Conservation (phyloP, 2,113 vertebrate species). For the Sialia sialis region DNA sequence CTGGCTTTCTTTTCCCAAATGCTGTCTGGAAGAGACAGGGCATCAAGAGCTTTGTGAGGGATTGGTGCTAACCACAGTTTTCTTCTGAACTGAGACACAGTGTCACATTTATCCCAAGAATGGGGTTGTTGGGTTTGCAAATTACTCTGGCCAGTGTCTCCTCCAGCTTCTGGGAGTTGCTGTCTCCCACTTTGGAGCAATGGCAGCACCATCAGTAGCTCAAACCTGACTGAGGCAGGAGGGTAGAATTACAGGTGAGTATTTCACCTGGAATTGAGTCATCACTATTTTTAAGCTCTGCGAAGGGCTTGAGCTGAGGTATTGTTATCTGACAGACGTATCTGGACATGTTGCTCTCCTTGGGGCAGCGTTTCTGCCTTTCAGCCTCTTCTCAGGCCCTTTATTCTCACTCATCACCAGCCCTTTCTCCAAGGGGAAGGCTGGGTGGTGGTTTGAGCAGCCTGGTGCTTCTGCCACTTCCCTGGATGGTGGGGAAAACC, state of each 20-base stretch:
- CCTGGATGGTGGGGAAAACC: neutral
- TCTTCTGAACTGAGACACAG: neutral
- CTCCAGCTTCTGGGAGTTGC: neutral
- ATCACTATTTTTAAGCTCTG: neutral
- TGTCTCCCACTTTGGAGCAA: neutral
- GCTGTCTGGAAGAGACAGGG: neutral
- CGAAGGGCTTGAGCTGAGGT: neutral
- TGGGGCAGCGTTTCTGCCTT: neutral
- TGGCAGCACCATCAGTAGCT: neutral
- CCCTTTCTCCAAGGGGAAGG: neutral
- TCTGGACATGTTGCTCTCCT: conserved; percentile 9
- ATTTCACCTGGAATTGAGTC: conserved; percentile 9
- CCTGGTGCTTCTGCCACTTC: neutral
- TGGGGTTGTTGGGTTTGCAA: neutral
- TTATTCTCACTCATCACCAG: neutral
- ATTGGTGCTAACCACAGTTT: neutral
- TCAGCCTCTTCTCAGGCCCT: neutral
- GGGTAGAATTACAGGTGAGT: neutral
- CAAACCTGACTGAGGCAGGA: neutral
- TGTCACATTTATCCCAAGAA: neutral
- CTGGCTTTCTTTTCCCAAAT: neutral
- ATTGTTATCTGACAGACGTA: neutral
- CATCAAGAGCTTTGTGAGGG: neutral
- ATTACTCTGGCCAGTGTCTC: neutral
- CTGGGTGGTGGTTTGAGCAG: neutral